Percentiles rank a stretch among this genome's conserved stretches.
These are phyloP conservation scores for Poeciliopsis retropinna DNA, from an alignment of 2,113 vertebrate species.

Conservation along the genomic window DNA sequence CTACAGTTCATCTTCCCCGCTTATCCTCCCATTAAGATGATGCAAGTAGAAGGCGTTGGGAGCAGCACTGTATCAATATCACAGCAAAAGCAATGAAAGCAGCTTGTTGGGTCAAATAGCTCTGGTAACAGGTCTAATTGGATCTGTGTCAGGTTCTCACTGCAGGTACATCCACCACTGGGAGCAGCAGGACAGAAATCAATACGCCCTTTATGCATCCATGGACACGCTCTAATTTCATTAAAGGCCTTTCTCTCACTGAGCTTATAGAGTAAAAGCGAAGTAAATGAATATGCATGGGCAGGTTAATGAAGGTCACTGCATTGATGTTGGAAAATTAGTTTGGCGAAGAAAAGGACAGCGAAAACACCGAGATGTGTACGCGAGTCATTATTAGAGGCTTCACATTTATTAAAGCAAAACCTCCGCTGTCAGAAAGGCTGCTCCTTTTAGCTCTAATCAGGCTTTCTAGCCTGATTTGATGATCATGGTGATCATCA, in stretches of 20 bases:
- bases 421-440: too few relatives aligned
- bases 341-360: not conserved
- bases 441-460: too few relatives aligned
- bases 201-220: slow-evolving; percentile 56
- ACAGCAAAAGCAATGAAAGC: slow-evolving; percentile 58
- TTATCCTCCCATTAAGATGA: not conserved
- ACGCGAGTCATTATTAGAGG: too few relatives aligned
- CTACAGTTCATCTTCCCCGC: not conserved
- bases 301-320: slow-evolving; percentile 58
- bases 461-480: too few relatives aligned
- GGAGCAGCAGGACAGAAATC: slow-evolving; percentile 55
- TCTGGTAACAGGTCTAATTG: slow-evolving; percentile 65
- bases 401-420: too few relatives aligned
- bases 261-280: not conserved
- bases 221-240: slow-evolving; percentile 54
- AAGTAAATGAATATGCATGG: slow-evolving; percentile 9
- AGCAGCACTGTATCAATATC: slow-evolving; percentile 48
- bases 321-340: slow-evolving; percentile 24
- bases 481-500: too few relatives aligned
- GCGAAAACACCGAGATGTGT: too few relatives aligned
- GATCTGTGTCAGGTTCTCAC: slow-evolving; percentile 63
- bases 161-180: slow-evolving; percentile 53
- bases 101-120: slow-evolving; percentile 65
- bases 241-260: slow-evolving; percentile 25
- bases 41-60: not conserved